These are phyloP conservation scores for Pseudomyrmex sp. DNA, from an alignment of 1,140 invertebrate genomes.

Conservation along the genomic window DNA sequence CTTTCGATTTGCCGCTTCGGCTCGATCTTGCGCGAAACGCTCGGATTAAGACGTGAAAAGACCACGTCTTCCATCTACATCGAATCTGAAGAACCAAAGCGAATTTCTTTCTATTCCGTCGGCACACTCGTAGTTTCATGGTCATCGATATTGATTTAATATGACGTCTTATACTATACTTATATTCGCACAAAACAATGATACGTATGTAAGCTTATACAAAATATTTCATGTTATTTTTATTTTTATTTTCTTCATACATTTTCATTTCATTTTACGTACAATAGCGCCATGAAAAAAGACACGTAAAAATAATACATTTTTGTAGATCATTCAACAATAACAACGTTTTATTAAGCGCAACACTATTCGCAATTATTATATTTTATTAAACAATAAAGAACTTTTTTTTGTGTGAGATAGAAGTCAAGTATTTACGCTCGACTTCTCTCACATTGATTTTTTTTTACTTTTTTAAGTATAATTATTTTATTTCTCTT, in stretches of 20 bases:
- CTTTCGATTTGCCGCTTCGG: constrained; percentile 10
- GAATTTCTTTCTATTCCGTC: constrained; percentile 2
- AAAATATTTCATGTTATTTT: too few species aligned
- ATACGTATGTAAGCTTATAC: too few species aligned
- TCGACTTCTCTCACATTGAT: too few species aligned
- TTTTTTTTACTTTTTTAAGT: too few species aligned
- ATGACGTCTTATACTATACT: not conserved
- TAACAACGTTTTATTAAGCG: not conserved
- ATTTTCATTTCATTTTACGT: too few species aligned
- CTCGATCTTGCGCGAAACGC: constrained; percentile 18
- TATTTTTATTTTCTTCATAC: not conserved
- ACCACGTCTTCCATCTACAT: constrained; percentile 24
- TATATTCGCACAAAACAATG: too few species aligned
- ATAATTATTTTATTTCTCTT: too few species aligned
- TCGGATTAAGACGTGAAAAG: not conserved
- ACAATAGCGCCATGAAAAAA: not conserved
- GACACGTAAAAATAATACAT: not conserved
- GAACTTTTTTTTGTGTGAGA: too few species aligned
- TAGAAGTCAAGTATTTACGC: too few species aligned
- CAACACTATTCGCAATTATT: too few species aligned
- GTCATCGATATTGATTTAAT: constrained; percentile 19
- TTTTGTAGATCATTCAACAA: constrained; percentile 7
- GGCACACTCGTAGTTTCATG: not conserved
- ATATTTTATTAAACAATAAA: too few species aligned
- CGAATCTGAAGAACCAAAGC: not conserved